phyloP scores from a whole-genome alignment of 2,888 invertebrate species.

The Operophtera brumata region DNA sequence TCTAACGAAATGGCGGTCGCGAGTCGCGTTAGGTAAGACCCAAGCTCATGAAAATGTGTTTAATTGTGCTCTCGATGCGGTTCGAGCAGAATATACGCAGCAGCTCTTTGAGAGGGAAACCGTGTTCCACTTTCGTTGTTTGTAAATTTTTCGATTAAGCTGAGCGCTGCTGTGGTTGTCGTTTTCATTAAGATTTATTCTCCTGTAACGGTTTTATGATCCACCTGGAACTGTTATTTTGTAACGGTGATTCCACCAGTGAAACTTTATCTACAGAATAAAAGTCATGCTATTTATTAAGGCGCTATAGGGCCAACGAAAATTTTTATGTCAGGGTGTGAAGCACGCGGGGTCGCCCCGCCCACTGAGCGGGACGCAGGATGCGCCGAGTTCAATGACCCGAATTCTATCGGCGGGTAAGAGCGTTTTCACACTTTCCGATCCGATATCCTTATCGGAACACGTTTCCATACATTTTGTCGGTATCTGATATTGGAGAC shows the following conservation, averaged over 20 bases:
- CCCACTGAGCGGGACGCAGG: too few relatives aligned
- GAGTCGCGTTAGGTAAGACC: not conserved
- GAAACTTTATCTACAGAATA: not conserved
- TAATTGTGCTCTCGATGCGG: constrained; percentile 17
- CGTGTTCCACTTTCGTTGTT: constrained; percentile 20
- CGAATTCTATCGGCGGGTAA: too few relatives aligned
- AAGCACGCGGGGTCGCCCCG: too few relatives aligned
- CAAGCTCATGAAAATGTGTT: constrained; percentile 18
- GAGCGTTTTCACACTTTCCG: too few relatives aligned
- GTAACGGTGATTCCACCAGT: not conserved
- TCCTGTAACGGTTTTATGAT: constrained; percentile 1
- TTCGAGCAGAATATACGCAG: constrained; percentile 10
- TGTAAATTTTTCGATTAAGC: constrained; percentile 14
- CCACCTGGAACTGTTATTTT: not conserved
- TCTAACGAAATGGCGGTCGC: not conserved
- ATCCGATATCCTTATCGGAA: too few relatives aligned
- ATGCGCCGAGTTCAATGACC: too few relatives aligned
- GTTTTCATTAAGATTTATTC: constrained; percentile 11
- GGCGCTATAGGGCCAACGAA: too few relatives aligned
- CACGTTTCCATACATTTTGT: too few relatives aligned
- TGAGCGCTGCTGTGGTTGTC: constrained; percentile 4
- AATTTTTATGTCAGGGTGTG: too few relatives aligned
- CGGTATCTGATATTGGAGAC: too few relatives aligned
- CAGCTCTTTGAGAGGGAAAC: constrained; percentile 21
- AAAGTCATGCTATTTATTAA: too few relatives aligned